Evolutionary conservation across 2,888 invertebrate genomes (phyloP).

Genomic region (Meteorus cinctellus): DNA sequence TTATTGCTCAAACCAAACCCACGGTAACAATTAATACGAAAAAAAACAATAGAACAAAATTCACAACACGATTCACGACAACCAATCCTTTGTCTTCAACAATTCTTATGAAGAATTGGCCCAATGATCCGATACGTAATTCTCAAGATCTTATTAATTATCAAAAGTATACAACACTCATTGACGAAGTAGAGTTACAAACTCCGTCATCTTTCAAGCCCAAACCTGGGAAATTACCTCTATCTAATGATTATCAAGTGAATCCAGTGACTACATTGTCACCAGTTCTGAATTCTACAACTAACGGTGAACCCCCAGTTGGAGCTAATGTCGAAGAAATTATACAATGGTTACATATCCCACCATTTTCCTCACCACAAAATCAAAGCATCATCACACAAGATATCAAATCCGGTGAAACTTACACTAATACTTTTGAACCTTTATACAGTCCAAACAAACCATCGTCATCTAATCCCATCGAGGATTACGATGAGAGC

Average conservation of each 20-base stretch:
- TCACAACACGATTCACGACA: background rate
- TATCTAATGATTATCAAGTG: conserved; percentile 32
- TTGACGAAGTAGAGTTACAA: conserved; percentile 34
- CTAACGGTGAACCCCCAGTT: conserved; percentile 44
- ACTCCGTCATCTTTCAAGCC: background rate
- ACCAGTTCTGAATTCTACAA: conserved; percentile 22
- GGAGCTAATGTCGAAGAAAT: conserved; percentile 56
- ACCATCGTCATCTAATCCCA: conserved; percentile 40
- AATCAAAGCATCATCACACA: conserved; percentile 51
- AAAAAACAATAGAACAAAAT: conserved; percentile 17
- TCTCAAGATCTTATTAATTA: conserved; percentile 65
- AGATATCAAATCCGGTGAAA: conserved; percentile 45
- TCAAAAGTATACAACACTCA: conserved; percentile 64
- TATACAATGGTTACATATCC: conserved; percentile 65
- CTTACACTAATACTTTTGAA: conserved; percentile 51
- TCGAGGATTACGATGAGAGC: conserved; percentile 34
- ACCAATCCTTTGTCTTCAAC: conserved; percentile 18
- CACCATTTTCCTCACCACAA: conserved; percentile 50
- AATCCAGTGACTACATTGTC: conserved; percentile 8
- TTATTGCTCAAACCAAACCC: conserved; percentile 1
- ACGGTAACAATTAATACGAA: background rate
- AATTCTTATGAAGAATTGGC: conserved; percentile 64
- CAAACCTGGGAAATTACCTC: conserved; percentile 15
- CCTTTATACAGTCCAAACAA: conserved; percentile 57
- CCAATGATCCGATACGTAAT: conserved; percentile 60